Evolutionary conservation across 64 coral and sea anemone species (phyloP).

Genomic region (Stylophora pistillata): DNA sequence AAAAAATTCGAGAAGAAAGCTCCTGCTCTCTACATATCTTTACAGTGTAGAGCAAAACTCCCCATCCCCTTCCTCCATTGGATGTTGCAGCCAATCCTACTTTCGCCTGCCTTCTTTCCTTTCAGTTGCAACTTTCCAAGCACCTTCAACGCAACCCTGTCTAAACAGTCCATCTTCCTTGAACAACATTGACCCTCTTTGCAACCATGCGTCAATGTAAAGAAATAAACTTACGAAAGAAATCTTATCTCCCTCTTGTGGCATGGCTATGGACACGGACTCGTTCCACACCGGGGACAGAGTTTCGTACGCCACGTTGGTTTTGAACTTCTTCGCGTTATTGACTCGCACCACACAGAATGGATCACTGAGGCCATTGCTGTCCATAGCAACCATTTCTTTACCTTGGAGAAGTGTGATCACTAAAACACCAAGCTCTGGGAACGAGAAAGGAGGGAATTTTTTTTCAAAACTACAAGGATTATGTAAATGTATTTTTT

Average conservation of each 20-base stretch:
- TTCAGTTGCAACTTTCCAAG: too few species aligned
- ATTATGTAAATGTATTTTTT: too few species aligned
- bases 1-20: not conserved
- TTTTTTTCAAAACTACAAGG: not conserved
- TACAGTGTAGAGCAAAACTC: not conserved
- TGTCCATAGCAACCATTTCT: constrained; percentile 87
- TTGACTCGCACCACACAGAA: constrained; percentile 87
- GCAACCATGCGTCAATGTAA: not conserved
- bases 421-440: constrained; percentile 81
- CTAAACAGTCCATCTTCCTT: too few species aligned
- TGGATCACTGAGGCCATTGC: constrained; percentile 87
- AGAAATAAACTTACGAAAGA: constrained; percentile 52
- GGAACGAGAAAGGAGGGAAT: not conserved
- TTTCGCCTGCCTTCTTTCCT: too few species aligned
- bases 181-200: too few species aligned
- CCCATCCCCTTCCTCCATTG: too few species aligned
- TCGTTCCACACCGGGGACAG: constrained; percentile 87
- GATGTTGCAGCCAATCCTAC: too few species aligned
- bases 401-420: constrained; percentile 72
- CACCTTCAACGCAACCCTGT: too few species aligned
- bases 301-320: constrained; percentile 85
- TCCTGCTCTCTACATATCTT: not conserved
- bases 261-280: constrained; percentile 89
- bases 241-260: constrained; percentile 72
- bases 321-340: constrained; percentile 88